A percentile compares a stretch with the other conserved stretches of the same genome.
phyloP scores from a whole-genome alignment of 2,888 invertebrate species.

The Neuroscelio doddi region DNA sequence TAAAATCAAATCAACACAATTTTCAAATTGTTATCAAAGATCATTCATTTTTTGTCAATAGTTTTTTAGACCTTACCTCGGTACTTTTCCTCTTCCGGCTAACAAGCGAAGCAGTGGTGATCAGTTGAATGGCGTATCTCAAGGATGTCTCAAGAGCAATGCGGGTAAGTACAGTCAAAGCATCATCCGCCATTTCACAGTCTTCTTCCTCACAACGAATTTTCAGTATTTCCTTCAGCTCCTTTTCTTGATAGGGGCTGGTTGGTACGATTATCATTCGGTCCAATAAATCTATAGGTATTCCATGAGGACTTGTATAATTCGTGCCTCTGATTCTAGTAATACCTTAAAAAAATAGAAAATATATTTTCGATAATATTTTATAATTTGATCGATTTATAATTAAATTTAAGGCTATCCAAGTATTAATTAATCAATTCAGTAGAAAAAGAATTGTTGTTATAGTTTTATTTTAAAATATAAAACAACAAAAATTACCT shows the following conservation, averaged over 20 bases:
- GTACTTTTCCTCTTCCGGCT: constrained; percentile 89
- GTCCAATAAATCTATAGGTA: constrained; percentile 96
- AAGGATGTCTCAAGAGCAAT: constrained; percentile 95
- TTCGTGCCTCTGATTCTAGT: constrained; percentile 96
- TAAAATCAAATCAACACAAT: not conserved
- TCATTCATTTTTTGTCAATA: too few species aligned
- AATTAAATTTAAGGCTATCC: not conserved
- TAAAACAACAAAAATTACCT: constrained; percentile 66
- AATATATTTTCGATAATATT: not conserved
- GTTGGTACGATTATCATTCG: constrained; percentile 96
- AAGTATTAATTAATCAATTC: too few species aligned
- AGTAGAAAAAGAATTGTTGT: constrained; percentile 2
- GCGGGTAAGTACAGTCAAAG: constrained; percentile 90
- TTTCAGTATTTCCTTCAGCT: constrained; percentile 92
- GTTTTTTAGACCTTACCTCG: constrained; percentile 79
- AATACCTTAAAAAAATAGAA: constrained; percentile 72
- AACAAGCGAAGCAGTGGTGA: constrained; percentile 96
- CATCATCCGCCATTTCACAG: constrained; percentile 94
- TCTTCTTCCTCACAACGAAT: constrained; percentile 98
- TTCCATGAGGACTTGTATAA: constrained; percentile 96
- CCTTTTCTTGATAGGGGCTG: constrained; percentile 88
- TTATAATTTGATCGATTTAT: not conserved
- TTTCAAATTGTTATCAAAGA: too few species aligned
- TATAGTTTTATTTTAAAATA: too few species aligned
- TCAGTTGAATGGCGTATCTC: constrained; percentile 97